Evolutionary conservation across 2,113 vertebrate genomes (phyloP).

Genomic region (Morone saxatilis): DNA sequence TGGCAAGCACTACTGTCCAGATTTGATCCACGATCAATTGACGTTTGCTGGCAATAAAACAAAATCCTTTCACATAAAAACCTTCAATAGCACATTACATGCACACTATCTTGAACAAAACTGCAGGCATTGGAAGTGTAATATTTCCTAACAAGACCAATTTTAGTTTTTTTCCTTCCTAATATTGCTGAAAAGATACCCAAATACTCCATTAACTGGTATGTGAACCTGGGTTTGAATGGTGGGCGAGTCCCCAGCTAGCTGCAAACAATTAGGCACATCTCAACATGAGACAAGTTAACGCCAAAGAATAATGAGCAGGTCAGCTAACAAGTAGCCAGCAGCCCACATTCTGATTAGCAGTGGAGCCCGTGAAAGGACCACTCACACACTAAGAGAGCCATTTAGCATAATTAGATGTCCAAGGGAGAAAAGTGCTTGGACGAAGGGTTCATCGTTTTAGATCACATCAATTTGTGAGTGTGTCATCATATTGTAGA

Average conservation of each 20-base stretch:
- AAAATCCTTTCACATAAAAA: not conserved
- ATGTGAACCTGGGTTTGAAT: conserved; percentile 35
- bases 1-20: not conserved
- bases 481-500: conserved; percentile 36
- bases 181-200: conserved; percentile 27
- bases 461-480: conserved; percentile 45
- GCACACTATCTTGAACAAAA: not conserved
- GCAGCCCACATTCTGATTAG: conserved; percentile 75
- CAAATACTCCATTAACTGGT: conserved; percentile 36
- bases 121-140: not conserved
- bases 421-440: conserved; percentile 60
- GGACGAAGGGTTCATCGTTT: conserved; percentile 47
- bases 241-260: conserved; percentile 43
- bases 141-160: conserved; percentile 20
- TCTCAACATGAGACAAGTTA: conserved; percentile 65
- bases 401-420: conserved; percentile 78
- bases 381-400: conserved; percentile 57
- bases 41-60: conserved; percentile 3
- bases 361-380: conserved; percentile 61
- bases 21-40: not conserved
- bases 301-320: conserved; percentile 76
- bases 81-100: not conserved
- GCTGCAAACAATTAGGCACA: conserved; percentile 63
- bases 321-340: conserved; percentile 76
- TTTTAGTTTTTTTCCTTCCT: conserved; percentile 6